A percentile compares a stretch with the other conserved stretches of the same genome.
Evolutionary conservation across 2,797 vertebrate species (phyloP).

Genomic region (Chiroxiphia lanceolata): DNA sequence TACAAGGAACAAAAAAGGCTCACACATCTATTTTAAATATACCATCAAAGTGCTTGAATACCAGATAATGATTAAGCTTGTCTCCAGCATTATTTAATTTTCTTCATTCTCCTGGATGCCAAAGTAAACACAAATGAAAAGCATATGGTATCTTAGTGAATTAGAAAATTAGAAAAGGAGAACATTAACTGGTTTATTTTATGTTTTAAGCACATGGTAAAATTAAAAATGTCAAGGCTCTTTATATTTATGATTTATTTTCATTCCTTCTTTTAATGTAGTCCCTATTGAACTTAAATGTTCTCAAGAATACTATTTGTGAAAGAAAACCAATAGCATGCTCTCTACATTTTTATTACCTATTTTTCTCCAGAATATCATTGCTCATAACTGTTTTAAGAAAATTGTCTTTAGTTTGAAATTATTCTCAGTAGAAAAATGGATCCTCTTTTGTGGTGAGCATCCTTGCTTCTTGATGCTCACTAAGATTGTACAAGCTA

Average conservation of each 20-base stretch:
- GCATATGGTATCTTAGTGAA: slow-evolving; percentile 50
- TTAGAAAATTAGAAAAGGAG: slow-evolving; percentile 20
- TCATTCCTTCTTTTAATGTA: not conserved
- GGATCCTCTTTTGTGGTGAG: not conserved
- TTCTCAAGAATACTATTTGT: not conserved
- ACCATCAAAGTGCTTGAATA: slow-evolving; percentile 24
- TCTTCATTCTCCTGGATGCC: slow-evolving; percentile 29
- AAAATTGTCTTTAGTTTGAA: not conserved
- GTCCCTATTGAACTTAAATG: not conserved
- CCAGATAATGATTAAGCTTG: slow-evolving; percentile 25
- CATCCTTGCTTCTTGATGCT: not conserved
- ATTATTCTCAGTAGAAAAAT: slow-evolving; percentile 5
- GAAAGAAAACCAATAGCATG: not conserved
- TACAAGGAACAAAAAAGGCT: slow-evolving; percentile 50
- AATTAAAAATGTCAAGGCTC: slow-evolving; percentile 11
- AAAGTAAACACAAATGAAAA: slow-evolving; percentile 64
- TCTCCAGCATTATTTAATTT: slow-evolving; percentile 38
- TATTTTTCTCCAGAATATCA: not conserved
- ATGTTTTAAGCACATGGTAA: slow-evolving; percentile 18
- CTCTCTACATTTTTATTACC: not conserved
- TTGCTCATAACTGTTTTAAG: not conserved
- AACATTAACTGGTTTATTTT: slow-evolving; percentile 30
- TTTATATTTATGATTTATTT: slow-evolving; percentile 37
- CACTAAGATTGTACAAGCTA: not conserved
- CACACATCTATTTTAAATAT: slow-evolving; percentile 49